Evolutionary conservation across 2,888 invertebrate species (phyloP).

Genomic region (Lycophotia porphyrea): DNA sequence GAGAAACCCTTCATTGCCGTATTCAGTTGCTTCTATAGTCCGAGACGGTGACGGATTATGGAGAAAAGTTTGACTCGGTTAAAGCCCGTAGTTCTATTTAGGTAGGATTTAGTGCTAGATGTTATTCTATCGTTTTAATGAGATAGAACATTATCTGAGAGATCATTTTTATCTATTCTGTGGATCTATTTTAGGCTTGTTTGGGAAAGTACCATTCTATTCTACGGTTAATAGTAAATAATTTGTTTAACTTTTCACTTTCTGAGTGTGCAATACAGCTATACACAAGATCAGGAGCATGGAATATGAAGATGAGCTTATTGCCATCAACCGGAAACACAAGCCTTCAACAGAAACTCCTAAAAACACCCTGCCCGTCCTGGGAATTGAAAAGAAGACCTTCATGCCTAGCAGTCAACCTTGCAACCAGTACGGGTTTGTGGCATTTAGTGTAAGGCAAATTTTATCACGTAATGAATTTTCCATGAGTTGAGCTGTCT

Average conservation of each 20-base stretch:
- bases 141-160: not conserved
- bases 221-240: not conserved
- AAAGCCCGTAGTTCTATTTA: conserved; percentile 35
- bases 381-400: not conserved
- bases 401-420: not conserved
- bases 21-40: conserved; percentile 25
- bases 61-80: conserved; percentile 42
- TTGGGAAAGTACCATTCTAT: not conserved
- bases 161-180: conserved; percentile 1
- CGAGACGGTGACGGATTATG: conserved; percentile 34
- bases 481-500: too few relatives aligned
- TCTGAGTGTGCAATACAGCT: not conserved
- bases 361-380: not conserved
- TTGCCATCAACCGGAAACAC: not conserved
- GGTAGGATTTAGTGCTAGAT: conserved; percentile 13
- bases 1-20: not conserved
- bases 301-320: not conserved
- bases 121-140: conserved; percentile 14
- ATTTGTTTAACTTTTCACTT: not conserved
- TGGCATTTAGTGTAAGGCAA: too few relatives aligned
- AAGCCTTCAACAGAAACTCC: not conserved
- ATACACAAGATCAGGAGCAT: not conserved
- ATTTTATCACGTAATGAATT: too few relatives aligned
- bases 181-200: not conserved
- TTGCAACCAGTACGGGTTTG: too few relatives aligned